These are phyloP conservation scores for Microcebus griseorufus DNA, from an alignment of 2,113 vertebrate genomes.

Conservation along the genomic window DNA sequence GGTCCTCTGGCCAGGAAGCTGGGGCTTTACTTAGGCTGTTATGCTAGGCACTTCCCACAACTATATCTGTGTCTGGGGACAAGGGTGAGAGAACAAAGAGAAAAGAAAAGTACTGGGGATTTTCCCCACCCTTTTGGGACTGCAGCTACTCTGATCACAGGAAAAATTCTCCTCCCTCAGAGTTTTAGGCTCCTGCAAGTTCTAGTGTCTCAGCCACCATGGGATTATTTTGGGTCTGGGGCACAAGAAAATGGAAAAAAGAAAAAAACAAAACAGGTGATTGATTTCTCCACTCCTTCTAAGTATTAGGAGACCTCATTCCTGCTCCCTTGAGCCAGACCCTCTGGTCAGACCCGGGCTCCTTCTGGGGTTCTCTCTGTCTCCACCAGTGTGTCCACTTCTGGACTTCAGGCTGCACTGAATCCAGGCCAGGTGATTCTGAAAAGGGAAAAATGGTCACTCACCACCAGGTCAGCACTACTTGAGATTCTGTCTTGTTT, in stretches of 20 bases:
- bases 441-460: background rate
- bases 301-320: background rate
- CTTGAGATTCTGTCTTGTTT: background rate
- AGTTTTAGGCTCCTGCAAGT: background rate
- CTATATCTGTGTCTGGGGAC: background rate
- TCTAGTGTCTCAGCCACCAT: background rate
- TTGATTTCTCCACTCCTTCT: background rate
- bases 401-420: background rate
- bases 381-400: background rate
- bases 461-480: background rate
- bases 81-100: background rate
- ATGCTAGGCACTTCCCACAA: background rate
- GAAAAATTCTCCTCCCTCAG: background rate
- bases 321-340: background rate
- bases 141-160: background rate
- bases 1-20: background rate
- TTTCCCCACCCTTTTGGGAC: background rate
- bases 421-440: background rate
- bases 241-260: background rate
- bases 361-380: background rate
- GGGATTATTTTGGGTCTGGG: background rate
- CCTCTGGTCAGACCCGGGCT: no score
- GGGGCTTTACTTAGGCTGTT: background rate
- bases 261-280: background rate
- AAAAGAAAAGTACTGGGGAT: background rate